Evolutionary conservation across 2,888 invertebrate species (phyloP).

Genomic region (Acheta domesticus): DNA sequence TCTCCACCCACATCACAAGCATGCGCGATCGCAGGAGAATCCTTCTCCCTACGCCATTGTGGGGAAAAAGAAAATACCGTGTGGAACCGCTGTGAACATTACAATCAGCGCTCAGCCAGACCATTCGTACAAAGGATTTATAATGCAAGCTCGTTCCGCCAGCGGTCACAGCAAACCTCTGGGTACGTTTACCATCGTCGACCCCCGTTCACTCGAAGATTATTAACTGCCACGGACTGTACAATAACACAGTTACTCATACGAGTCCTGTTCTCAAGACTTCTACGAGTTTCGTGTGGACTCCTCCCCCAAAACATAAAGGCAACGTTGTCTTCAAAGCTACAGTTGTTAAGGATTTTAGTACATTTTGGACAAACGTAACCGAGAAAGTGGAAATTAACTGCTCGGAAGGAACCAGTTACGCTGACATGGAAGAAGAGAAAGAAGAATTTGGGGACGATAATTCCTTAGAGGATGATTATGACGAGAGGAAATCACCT

Average conservation of each 20-base stretch:
- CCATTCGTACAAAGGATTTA: neutral
- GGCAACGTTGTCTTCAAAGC: neutral
- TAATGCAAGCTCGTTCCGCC: neutral
- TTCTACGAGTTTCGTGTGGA: neutral
- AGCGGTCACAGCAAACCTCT: neutral
- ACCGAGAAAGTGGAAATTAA: neutral
- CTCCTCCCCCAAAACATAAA: neutral
- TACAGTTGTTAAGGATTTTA: neutral
- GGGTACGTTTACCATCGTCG: neutral
- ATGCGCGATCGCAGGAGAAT: too few species aligned
- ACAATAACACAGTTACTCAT: neutral
- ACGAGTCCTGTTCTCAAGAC: neutral
- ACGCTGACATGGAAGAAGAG: too few species aligned
- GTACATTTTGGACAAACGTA: neutral
- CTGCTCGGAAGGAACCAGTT: too few species aligned
- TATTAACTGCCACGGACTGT: neutral
- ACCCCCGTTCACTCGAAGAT: neutral
- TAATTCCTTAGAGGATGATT: too few species aligned
- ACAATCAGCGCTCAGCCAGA: too few species aligned
- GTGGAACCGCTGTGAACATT: too few species aligned
- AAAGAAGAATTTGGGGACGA: too few species aligned
- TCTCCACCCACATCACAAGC: too few species aligned
- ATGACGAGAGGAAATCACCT: too few species aligned
- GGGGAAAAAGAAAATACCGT: too few species aligned
- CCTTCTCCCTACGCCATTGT: too few species aligned